phyloP scores from a whole-genome alignment of 2,113 vertebrate species.

The Cariama cristata region DNA sequence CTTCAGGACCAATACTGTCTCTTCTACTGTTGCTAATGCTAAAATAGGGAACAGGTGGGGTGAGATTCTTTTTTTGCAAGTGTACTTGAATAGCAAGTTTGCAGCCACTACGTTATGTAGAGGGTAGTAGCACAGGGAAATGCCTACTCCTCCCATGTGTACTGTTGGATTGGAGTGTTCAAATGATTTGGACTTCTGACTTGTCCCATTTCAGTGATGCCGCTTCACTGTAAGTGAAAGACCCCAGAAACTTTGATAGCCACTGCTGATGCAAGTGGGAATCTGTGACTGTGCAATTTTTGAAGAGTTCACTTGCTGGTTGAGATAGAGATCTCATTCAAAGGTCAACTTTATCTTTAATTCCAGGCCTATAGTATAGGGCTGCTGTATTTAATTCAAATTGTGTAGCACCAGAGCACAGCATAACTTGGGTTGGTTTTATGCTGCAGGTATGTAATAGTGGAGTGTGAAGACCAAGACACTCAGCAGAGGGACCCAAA shows the following conservation, averaged over 20 bases:
- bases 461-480: constrained; percentile 98
- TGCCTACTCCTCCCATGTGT: fast-evolving
- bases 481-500: constrained; percentile 96
- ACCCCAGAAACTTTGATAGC: neutral
- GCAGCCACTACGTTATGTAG: fast-evolving
- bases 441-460: constrained; percentile 92
- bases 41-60: neutral
- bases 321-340: neutral
- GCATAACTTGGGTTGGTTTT: neutral
- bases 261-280: neutral
- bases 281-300: neutral
- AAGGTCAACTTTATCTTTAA: neutral
- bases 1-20: neutral
- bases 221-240: neutral
- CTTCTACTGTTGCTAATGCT: neutral
- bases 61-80: neutral
- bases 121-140: neutral
- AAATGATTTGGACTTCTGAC: neutral
- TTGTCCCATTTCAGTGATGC: neutral
- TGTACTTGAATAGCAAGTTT: neutral
- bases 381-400: neutral
- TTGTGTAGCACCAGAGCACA: neutral
- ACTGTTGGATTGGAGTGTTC: neutral
- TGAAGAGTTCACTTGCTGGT: fast-evolving
- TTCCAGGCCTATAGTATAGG: neutral